phyloP scores from a whole-genome alignment of 35 echinoderm and acorn worm species.

The Stichopus chloronotus region DNA sequence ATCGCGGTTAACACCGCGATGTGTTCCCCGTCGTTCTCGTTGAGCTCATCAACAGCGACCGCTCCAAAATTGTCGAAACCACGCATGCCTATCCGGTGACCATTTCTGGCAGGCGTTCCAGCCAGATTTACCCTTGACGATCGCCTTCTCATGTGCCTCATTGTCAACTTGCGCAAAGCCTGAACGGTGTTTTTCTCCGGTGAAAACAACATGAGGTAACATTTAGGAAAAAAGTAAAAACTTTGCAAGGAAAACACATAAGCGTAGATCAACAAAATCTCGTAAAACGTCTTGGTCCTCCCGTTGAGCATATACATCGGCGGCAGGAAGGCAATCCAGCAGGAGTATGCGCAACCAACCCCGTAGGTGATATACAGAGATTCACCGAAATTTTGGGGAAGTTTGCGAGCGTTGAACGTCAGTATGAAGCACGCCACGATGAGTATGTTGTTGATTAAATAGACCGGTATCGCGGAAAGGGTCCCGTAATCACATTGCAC shows the following conservation, averaged over 20 bases:
- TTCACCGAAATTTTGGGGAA: conserved; percentile 49
- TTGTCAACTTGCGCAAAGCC: conserved; percentile 7
- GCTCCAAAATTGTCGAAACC: neutral
- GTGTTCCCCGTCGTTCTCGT: neutral
- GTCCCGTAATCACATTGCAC: conserved; percentile 1
- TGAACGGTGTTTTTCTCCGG: conserved; percentile 36
- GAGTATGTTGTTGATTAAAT: neutral
- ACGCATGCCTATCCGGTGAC: neutral
- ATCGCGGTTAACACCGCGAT: neutral
- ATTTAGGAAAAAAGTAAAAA: conserved; percentile 45
- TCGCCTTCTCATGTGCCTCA: conserved; percentile 5
- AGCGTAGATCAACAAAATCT: conserved; percentile 7
- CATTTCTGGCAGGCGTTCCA: neutral
- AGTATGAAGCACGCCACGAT: conserved; percentile 24
- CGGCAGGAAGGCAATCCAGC: conserved; percentile 40
- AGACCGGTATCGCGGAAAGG: neutral
- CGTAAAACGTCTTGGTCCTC: conserved; percentile 15
- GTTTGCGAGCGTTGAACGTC: conserved; percentile 11
- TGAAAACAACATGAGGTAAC: conserved; percentile 33
- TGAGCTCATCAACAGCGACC: neutral
- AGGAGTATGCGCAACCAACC: conserved; percentile 20
- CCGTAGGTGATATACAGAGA: conserved; percentile 34
- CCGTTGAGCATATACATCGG: neutral
- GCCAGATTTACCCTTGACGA: neutral
- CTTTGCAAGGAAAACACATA: conserved; percentile 27